Conservation (phyloP, 2,113 vertebrate species). For the Odocoileus hemionus region DNA sequence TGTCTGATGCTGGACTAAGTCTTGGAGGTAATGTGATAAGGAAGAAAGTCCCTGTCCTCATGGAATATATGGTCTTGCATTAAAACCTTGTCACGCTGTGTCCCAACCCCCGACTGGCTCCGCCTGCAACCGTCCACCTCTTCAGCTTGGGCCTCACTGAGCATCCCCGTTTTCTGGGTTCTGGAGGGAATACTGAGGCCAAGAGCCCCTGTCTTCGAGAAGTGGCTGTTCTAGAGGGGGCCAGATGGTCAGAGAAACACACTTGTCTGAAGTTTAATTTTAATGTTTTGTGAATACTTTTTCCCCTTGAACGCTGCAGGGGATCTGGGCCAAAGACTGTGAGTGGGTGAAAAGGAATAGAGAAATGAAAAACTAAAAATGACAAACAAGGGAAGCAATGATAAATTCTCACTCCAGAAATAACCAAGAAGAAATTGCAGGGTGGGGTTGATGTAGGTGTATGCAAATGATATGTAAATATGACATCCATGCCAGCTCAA, state of each 20-base stretch:
- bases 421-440: slow-evolving; percentile 26
- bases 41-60: neutral
- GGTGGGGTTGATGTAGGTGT: slow-evolving; percentile 14
- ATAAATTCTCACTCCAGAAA: slow-evolving; percentile 43
- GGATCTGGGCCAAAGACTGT: slow-evolving; percentile 56
- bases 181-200: neutral
- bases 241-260: slow-evolving; percentile 42
- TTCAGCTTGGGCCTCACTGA: neutral
- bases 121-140: neutral
- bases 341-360: slow-evolving; percentile 59
- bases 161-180: neutral
- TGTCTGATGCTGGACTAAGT: neutral
- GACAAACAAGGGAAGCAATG: slow-evolving; percentile 26
- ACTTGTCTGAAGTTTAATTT: slow-evolving; percentile 58
- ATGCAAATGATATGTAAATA: slow-evolving; percentile 63
- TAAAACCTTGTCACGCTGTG: neutral
- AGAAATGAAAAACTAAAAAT: slow-evolving; percentile 59
- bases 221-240: neutral
- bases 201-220: neutral
- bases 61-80: neutral
- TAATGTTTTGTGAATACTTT: slow-evolving; percentile 48
- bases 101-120: neutral
- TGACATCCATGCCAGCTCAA: neutral
- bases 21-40: neutral
- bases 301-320: neutral